Base-by-base conservation (phyloP, 2,113 vertebrate species). In the Mormyrus iriodes region DNA sequence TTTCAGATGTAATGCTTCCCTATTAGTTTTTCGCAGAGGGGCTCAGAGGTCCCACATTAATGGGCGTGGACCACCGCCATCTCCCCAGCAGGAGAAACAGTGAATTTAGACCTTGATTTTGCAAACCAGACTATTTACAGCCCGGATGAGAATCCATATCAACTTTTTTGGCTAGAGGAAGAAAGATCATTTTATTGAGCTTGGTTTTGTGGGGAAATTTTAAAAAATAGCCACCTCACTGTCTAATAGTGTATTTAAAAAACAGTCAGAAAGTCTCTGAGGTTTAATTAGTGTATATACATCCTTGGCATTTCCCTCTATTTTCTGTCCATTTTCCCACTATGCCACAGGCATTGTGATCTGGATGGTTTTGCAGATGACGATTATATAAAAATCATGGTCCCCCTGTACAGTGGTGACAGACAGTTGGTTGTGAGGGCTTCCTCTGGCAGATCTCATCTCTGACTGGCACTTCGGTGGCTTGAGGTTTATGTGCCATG, bases 81-180 rank as follows among this genome's bases (percentile, higher is more conserved):
- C 24, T 69, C 9, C 31, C 21, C 21, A 15, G 10, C 46, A 73
- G n/a, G 46, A 52, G 73, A 49, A 24, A 10, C 58, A 24, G 58
- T 88, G 61, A 88, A 88, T 15, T n/a, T 61, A 46, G 35, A 53
- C 53, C 61, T 35, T 88, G 42, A 49, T 88, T 51, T 42, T 79
- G 73, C 35, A 42, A 79, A 19, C 52, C 48, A 24, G 69, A 52
- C 88, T 73, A 42, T 42, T 4, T 51, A 35, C 27, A 88, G 31
- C 46, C 65, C 15, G 21, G 24, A 35, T 69, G 27, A 4, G 61
- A 69, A 31, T 69, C 61, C 61, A 31, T 12, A 31, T 79, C 2
- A 39, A n/a, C 19, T 39, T 9, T n/a, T 19, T 69, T 73, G 24
- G 76, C 13, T 24, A 65, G 39, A 31, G n/a, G 73, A 44, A 27